Percentiles rank a stretch among this genome's conserved stretches.
phyloP scores from a whole-genome alignment of 2,888 invertebrate genomes.

The Phaonia tiefii region DNA sequence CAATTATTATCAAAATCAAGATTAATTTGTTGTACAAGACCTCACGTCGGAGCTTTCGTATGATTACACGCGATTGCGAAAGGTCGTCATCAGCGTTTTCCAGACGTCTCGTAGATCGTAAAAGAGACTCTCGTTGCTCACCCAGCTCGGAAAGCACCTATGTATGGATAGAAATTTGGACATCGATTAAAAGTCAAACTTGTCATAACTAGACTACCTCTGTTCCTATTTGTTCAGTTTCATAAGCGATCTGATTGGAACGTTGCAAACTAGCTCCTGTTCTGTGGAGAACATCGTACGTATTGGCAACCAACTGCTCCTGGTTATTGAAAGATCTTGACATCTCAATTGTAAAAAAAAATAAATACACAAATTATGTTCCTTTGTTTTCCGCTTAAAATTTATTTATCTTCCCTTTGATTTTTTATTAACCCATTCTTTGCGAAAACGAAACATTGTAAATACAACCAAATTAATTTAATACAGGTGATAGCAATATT shows the following conservation, averaged over 20 bases:
- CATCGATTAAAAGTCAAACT: background rate
- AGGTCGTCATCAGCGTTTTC: slow-evolving; percentile 87
- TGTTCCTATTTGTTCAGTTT: slow-evolving; percentile 90
- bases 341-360: no score
- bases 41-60: slow-evolving; percentile 85
- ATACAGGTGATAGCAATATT: no score
- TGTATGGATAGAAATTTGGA: slow-evolving; percentile 16
- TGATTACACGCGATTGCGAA: slow-evolving; percentile 84
- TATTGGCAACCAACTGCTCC: slow-evolving; percentile 81
- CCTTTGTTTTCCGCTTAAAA: no score
- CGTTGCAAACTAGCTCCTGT: slow-evolving; percentile 85
- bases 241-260: slow-evolving; percentile 88
- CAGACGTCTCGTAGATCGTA: slow-evolving; percentile 85
- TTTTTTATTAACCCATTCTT: no score
- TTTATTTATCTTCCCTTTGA: no score
- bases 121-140: slow-evolving; percentile 87
- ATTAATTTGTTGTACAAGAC: slow-evolving; percentile 89
- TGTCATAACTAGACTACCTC: slow-evolving; percentile 79
- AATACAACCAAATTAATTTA: no score
- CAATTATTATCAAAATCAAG: slow-evolving; percentile 86
- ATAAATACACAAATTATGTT: no score
- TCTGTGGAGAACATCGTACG: slow-evolving; percentile 77
- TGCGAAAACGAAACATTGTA: no score
- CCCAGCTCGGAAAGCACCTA: slow-evolving; percentile 88
- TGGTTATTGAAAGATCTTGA: slow-evolving; percentile 71